Percentiles rank a stretch among this genome's conserved stretches.
Conservation (phyloP, 2,888 invertebrate species). For the Archaeoteleia sp. region DNA sequence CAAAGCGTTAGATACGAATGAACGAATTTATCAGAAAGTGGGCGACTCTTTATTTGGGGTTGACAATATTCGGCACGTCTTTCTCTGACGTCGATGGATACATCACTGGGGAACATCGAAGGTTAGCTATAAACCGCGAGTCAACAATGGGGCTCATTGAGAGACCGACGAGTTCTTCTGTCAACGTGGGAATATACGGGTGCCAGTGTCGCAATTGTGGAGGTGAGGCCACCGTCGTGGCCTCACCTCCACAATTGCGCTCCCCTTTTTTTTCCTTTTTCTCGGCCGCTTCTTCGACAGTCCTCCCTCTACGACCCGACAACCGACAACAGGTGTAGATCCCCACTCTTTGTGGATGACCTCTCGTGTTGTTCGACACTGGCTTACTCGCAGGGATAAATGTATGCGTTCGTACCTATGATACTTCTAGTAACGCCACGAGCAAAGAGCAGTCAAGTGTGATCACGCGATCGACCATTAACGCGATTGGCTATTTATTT, state of each 20-base stretch:
- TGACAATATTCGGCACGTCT: conserved; percentile 14
- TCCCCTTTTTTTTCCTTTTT: conserved; percentile 50
- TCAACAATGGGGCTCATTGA: conserved; percentile 65
- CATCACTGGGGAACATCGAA: conserved; percentile 33
- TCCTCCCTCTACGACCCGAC: conserved; percentile 37
- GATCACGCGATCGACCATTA: conserved; percentile 46
- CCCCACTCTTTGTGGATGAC: conserved; percentile 69
- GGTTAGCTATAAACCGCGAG: conserved; percentile 43
- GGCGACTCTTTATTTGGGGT: too few species aligned
- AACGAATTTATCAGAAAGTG: too few species aligned
- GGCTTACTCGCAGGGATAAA: conserved; percentile 70
- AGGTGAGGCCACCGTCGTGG: conserved; percentile 47
- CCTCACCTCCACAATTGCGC: conserved; percentile 51
- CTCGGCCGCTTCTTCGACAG: conserved; percentile 40
- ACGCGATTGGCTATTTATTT: conserved; percentile 27
- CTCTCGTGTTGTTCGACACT: conserved; percentile 72
- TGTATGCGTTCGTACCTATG: conserved; percentile 69
- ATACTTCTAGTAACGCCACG: conserved; percentile 68
- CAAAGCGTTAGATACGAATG: too few species aligned
- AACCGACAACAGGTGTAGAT: conserved; percentile 61
- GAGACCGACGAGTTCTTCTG: conserved; percentile 56
- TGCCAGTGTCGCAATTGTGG: conserved; percentile 59
- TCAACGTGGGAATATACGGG: conserved; percentile 65
- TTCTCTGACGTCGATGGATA: conserved; percentile 24
- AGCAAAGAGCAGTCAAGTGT: conserved; percentile 55